These are phyloP conservation scores for Vulpes ferrilata DNA, from an alignment of 2,113 vertebrate genomes.

Conservation along the genomic window DNA sequence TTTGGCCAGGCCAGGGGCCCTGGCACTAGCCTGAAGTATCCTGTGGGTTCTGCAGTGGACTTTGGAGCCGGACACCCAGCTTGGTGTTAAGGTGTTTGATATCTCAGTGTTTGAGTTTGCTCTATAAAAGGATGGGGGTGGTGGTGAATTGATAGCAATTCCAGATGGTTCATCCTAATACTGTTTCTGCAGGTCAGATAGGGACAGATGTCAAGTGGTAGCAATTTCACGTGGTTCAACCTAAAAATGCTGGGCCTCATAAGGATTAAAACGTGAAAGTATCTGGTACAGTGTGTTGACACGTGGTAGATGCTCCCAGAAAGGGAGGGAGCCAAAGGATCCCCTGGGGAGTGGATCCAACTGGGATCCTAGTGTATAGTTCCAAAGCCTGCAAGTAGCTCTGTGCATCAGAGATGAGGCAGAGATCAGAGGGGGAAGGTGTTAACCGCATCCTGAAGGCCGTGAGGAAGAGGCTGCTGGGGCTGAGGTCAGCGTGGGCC, in stretches of 20 bases:
- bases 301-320: not conserved
- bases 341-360: too few relatives aligned
- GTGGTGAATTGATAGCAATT: rapidly evolving
- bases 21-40: not conserved
- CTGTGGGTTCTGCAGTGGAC: not conserved
- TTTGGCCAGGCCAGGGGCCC: not conserved
- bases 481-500: not conserved
- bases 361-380: not conserved
- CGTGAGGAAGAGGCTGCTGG: not conserved
- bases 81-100: not conserved
- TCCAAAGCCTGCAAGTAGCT: not conserved
- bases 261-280: not conserved
- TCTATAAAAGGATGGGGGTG: not conserved
- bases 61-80: not conserved
- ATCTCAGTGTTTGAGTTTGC: not conserved
- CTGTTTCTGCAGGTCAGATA: not conserved
- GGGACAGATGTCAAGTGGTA: not conserved
- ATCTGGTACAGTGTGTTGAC: not conserved
- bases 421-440: not conserved
- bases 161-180: too few relatives aligned
- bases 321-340: not conserved
- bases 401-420: not conserved
- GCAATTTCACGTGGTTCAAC: not conserved
- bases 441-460: not conserved
- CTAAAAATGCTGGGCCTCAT: not conserved